phyloP scores from a whole-genome alignment of 2,797 vertebrate species.

The Natrix natrix region DNA sequence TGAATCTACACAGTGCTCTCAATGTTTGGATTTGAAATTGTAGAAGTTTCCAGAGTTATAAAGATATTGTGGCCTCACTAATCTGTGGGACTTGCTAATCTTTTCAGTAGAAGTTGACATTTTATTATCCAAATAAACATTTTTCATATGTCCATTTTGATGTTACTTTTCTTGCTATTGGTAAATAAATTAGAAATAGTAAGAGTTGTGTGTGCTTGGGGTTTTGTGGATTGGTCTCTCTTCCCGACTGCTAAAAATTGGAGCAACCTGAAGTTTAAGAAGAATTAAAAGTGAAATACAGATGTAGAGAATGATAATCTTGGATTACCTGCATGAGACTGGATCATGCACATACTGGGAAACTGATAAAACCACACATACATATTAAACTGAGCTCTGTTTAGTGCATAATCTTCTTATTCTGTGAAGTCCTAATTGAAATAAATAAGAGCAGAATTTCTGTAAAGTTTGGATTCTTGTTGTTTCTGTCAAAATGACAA shows the following conservation, averaged over 20 bases:
- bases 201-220: background rate
- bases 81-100: background rate
- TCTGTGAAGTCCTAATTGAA: background rate
- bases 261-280: background rate
- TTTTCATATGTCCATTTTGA: background rate
- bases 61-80: background rate
- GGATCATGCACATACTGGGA: background rate
- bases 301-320: background rate
- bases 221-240: too few species aligned
- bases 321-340: background rate
- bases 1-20: background rate
- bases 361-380: background rate
- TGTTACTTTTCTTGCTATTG: background rate
- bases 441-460: background rate
- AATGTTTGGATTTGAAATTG: background rate
- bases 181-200: background rate
- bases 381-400: background rate
- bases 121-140: background rate
- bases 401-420: background rate
- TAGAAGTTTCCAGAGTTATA: background rate
- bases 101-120: background rate
- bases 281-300: background rate
- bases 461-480: background rate
- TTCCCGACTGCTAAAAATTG: background rate
- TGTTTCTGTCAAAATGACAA: background rate